Percentiles rank a stretch among this genome's conserved stretches.
Evolutionary conservation across 2,797 vertebrate species (phyloP).

Genomic region (Sebastes nivosus): DNA sequence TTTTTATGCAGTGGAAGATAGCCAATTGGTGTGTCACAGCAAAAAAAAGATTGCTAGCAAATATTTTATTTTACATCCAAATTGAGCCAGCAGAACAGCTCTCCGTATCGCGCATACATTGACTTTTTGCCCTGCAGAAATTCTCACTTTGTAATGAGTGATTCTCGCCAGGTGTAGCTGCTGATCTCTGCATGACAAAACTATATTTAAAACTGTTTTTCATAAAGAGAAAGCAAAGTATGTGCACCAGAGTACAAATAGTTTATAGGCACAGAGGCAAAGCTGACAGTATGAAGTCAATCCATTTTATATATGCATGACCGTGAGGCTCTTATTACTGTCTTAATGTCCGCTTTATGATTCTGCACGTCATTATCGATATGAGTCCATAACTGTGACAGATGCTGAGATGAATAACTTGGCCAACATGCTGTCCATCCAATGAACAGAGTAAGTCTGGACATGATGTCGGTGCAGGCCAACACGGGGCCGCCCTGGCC

Average conservation of each 20-base stretch:
- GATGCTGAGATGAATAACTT: background rate
- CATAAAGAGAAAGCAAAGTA: background rate
- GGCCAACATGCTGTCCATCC: background rate
- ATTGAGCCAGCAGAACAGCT: background rate
- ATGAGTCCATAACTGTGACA: background rate
- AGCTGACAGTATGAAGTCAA: background rate
- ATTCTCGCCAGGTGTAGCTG: background rate
- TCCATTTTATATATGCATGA: background rate
- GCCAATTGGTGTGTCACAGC: background rate
- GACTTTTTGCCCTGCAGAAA: background rate
- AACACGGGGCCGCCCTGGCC: slow-evolving; percentile 92
- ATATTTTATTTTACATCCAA: background rate
- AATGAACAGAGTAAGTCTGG: slow-evolving; percentile 91
- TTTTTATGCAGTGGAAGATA: background rate
- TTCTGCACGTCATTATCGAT: background rate
- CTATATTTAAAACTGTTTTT: background rate
- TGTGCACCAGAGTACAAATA: background rate
- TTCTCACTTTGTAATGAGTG: background rate
- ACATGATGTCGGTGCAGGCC: slow-evolving; percentile 98
- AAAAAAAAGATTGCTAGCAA: background rate
- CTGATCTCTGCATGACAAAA: background rate
- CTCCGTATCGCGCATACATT: no score
- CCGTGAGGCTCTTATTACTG: background rate
- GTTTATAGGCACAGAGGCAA: background rate
- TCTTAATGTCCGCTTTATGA: background rate